Evolutionary conservation across 2,888 invertebrate genomes (phyloP).

Genomic region (Rhingia campestris): DNA sequence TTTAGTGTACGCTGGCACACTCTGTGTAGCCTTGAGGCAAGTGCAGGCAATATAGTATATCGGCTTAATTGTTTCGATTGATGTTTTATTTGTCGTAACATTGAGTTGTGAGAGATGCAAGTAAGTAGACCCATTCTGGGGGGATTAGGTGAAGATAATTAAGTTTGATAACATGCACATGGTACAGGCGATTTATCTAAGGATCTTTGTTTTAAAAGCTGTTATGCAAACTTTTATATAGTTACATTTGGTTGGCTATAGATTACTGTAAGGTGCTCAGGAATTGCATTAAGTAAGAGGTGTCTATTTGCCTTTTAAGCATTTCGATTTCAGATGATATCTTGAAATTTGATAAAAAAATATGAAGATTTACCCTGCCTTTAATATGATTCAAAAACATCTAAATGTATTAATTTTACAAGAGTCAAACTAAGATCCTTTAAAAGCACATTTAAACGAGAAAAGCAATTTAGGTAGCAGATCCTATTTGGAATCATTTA

Average conservation of each 20-base stretch:
- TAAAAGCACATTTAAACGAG: no score
- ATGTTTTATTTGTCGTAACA: conserved; percentile 65
- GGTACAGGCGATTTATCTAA: conserved; percentile 11
- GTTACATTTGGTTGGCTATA: not conserved
- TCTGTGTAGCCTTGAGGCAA: conserved; percentile 47
- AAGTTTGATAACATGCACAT: conserved; percentile 26
- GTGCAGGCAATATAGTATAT: conserved; percentile 15
- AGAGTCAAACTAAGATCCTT: no score
- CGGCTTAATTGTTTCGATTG: conserved; percentile 64
- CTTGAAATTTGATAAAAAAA: no score
- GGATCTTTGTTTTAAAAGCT: not conserved
- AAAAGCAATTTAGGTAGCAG: no score
- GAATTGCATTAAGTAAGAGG: no score
- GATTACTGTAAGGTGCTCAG: not conserved
- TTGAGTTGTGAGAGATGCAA: conserved; percentile 2
- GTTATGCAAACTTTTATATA: conserved; percentile 23
- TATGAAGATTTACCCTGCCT: no score
- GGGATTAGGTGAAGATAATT: conserved; percentile 7
- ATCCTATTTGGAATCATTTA: no score
- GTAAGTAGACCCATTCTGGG: not conserved
- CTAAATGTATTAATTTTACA: no score
- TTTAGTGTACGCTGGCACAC: conserved; percentile 21
- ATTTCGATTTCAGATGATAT: no score
- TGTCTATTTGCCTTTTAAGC: no score
- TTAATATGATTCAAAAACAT: no score